Conservation (phyloP, 2,113 vertebrate genomes). For the Picathartes gymnocephalus region DNA sequence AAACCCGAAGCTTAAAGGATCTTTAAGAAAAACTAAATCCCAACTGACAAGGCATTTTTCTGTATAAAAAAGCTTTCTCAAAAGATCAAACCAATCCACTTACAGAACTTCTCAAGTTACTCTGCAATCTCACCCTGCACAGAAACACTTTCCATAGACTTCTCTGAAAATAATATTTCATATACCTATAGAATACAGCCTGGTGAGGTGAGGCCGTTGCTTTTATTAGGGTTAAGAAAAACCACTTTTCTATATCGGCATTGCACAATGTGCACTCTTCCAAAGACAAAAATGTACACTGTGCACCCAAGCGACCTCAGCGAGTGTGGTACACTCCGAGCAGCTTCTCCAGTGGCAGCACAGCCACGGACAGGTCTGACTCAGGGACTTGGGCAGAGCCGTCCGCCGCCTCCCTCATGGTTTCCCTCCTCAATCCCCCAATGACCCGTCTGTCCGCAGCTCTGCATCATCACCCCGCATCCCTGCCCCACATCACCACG, state of each 20-base stretch:
- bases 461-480: rapidly evolving
- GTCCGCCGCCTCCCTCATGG: neutral
- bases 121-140: no score
- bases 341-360: neutral
- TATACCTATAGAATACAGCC: neutral
- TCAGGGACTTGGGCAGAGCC: rapidly evolving
- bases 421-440: neutral
- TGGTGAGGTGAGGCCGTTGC: rapidly evolving
- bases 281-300: rapidly evolving
- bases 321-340: rapidly evolving
- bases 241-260: rapidly evolving
- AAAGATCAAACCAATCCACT: neutral
- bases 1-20: neutral
- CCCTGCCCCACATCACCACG: neutral
- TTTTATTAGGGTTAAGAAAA: neutral
- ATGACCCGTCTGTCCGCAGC: rapidly evolving
- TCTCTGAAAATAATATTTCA: neutral
- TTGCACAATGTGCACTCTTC: neutral
- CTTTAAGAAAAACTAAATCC: neutral
- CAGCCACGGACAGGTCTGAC: rapidly evolving
- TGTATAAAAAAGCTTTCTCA: neutral
- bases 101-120: neutral
- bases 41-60: neutral
- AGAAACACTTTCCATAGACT: neutral
- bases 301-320: no score